Evolutionary conservation across 2,797 vertebrate species (phyloP).

Genomic region (Dicrostonyx torquatus): DNA sequence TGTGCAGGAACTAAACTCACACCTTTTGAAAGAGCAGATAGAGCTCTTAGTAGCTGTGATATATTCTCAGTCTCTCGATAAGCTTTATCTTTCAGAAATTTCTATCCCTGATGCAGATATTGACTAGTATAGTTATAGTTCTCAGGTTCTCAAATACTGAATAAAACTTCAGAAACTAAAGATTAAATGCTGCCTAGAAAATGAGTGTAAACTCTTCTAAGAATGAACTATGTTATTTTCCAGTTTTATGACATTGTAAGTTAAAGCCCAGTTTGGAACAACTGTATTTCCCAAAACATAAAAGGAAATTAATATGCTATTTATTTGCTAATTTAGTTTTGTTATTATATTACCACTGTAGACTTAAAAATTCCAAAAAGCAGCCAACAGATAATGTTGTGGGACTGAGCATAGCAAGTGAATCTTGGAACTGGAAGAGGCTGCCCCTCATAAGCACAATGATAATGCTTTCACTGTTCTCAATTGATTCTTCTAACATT

Average conservation of each 20-base stretch:
- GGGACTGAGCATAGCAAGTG: background rate
- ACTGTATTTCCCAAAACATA: background rate
- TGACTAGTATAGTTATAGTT: background rate
- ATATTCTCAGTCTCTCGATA: background rate
- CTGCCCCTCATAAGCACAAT: background rate
- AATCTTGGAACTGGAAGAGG: fast-evolving
- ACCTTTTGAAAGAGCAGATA: background rate
- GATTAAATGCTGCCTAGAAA: background rate
- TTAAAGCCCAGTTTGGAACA: background rate
- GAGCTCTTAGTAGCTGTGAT: background rate
- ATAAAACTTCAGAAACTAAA: background rate
- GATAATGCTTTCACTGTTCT: background rate
- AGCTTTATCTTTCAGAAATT: background rate
- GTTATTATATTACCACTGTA: background rate
- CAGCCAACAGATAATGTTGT: background rate
- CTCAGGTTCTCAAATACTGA: background rate
- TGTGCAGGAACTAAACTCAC: background rate
- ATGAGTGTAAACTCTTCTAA: background rate
- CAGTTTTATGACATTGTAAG: background rate
- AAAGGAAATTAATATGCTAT: background rate
- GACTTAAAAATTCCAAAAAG: background rate
- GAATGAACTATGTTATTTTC: background rate
- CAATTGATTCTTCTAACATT: background rate
- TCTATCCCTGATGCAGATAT: background rate
- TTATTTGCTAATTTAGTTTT: background rate